phyloP scores from a whole-genome alignment of 2,888 invertebrate species.

The Gibbula magus region DNA sequence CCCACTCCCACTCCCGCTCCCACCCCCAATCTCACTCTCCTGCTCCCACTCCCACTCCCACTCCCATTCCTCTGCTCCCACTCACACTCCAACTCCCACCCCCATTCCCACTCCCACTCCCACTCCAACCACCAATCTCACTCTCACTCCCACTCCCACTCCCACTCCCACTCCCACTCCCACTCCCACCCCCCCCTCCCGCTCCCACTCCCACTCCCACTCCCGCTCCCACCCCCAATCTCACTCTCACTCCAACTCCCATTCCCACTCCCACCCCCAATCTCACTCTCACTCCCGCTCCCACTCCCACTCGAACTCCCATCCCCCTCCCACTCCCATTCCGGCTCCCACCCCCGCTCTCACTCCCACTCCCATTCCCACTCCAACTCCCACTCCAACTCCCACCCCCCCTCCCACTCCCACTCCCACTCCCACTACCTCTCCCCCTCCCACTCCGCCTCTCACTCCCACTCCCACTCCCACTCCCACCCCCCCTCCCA shows the following conservation, averaged over 20 bases:
- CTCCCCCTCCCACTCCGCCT: neutral
- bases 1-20: too few relatives aligned
- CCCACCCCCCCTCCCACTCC: neutral
- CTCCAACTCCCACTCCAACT: neutral
- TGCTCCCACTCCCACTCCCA: neutral
- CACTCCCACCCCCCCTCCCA: neutral
- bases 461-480: neutral
- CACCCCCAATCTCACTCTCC: too few relatives aligned
- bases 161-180: neutral
- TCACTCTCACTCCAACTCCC: too few relatives aligned
- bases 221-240: too few relatives aligned
- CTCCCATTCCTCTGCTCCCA: neutral
- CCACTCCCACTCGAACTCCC: neutral
- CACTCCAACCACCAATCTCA: neutral
- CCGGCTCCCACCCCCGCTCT: too few relatives aligned
- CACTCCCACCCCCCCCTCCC: too few relatives aligned
- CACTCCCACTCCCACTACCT: neutral
- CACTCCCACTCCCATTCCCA: too few relatives aligned
- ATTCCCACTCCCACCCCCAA: too few relatives aligned
- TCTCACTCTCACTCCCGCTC: too few relatives aligned
- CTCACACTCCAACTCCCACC: neutral
- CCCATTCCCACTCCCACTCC: neutral
- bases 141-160: neutral
- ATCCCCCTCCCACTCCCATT: too few relatives aligned
- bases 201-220: too few relatives aligned